These are phyloP conservation scores for Coryphaenoides rupestris DNA, from an alignment of 2,113 vertebrate species.

Conservation along the genomic window DNA sequence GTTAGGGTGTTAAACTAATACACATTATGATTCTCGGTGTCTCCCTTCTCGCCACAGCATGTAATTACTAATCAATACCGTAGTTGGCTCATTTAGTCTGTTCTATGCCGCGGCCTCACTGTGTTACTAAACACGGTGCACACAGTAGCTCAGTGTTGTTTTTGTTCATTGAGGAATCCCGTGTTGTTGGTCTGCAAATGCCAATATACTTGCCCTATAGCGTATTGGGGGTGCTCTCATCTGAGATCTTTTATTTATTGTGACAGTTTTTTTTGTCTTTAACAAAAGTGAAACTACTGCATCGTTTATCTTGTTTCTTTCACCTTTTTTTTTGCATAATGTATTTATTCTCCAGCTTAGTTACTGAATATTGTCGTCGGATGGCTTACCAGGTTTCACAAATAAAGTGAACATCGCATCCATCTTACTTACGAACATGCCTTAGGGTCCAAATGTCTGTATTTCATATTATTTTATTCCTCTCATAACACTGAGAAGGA, in stretches of 20 bases:
- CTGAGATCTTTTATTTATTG: constrained; percentile 4
- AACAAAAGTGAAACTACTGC: neutral
- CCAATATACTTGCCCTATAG: constrained; percentile 17
- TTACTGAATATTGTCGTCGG: too few relatives aligned
- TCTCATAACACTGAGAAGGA: too few relatives aligned
- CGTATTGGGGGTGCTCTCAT: neutral
- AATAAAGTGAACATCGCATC: too few relatives aligned
- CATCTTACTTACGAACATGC: too few relatives aligned
- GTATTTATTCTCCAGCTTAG: too few relatives aligned
- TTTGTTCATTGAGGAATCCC: constrained; percentile 39
- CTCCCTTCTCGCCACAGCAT: constrained; percentile 20
- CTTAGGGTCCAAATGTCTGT: too few relatives aligned
- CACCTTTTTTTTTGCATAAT: too few relatives aligned
- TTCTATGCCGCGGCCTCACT: constrained; percentile 24
- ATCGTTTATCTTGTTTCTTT: too few relatives aligned
- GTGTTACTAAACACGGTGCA: constrained; percentile 25
- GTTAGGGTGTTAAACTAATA: constrained; percentile 4
- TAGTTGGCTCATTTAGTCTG: constrained; percentile 6
- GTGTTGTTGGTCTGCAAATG: constrained; percentile 15
- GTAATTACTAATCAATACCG: constrained; percentile 37
- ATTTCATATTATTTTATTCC: too few relatives aligned
- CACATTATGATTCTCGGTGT: constrained; percentile 1
- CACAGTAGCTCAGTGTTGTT: constrained; percentile 21
- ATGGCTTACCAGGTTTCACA: too few relatives aligned
- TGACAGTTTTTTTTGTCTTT: neutral